Conservation (phyloP, 2,888 invertebrate genomes). For the Acheta domesticus region DNA sequence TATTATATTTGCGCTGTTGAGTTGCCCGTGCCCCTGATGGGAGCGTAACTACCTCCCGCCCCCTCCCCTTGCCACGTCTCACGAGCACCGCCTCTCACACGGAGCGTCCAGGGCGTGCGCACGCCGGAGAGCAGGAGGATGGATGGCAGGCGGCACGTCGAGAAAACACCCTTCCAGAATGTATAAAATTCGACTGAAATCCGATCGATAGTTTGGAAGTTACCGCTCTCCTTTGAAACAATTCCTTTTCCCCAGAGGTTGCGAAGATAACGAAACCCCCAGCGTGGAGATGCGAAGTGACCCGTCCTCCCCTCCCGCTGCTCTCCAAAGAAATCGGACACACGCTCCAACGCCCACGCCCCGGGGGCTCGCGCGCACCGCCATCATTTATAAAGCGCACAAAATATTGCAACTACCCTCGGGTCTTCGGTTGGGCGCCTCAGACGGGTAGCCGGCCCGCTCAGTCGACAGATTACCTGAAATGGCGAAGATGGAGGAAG, state of each 20-base stretch:
- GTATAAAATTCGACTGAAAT: constrained; percentile 1
- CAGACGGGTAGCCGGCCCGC: too few relatives aligned
- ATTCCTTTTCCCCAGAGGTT: background rate
- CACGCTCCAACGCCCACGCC: background rate
- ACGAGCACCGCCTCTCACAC: too few relatives aligned
- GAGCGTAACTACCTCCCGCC: too few relatives aligned
- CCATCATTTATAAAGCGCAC: background rate
- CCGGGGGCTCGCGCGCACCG: background rate
- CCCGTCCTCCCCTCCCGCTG: background rate
- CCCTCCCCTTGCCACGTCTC: too few relatives aligned
- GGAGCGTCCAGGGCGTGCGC: too few relatives aligned
- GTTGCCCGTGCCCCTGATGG: too few relatives aligned
- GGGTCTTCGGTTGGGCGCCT: too few relatives aligned
- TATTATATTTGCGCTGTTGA: too few relatives aligned
- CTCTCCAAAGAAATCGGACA: background rate
- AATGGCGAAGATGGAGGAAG: too few relatives aligned
- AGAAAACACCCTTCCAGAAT: background rate
- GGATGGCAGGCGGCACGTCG: background rate
- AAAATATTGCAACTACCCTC: too few relatives aligned
- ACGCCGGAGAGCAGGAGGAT: background rate
- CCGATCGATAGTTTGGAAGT: constrained; percentile 18
- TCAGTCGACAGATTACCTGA: too few relatives aligned
- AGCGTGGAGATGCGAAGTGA: background rate
- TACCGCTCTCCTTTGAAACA: constrained; percentile 18
- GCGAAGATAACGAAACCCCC: background rate